These are phyloP conservation scores for Mormyrus lacerda DNA, from an alignment of 2,113 vertebrate species.

Conservation along the genomic window DNA sequence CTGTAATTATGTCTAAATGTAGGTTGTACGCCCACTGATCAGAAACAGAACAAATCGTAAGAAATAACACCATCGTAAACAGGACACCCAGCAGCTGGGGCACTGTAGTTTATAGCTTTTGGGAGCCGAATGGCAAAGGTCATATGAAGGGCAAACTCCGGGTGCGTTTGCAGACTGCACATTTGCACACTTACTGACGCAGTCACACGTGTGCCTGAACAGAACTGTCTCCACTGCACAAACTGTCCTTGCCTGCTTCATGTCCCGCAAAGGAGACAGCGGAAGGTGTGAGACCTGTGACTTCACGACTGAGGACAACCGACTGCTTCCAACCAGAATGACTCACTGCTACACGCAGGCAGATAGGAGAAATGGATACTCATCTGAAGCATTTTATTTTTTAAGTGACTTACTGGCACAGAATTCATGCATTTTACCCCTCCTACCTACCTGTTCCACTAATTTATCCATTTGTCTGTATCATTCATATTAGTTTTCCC, in stretches of 20 bases:
- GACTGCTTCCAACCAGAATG: not conserved
- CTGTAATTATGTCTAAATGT: not conserved
- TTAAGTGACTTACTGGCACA: not conserved
- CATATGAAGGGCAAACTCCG: not conserved
- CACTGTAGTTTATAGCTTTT: not conserved
- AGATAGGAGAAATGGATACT: not conserved
- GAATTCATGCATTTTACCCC: not conserved
- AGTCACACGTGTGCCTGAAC: not conserved
- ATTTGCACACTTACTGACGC: not conserved
- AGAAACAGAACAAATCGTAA: not conserved
- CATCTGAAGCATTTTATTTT: not conserved
- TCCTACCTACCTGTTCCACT: not conserved
- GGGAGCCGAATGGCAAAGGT: not conserved
- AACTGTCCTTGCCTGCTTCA: not conserved
- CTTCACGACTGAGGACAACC: not conserved
- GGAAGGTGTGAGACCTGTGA: not conserved
- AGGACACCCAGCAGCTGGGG: not conserved
- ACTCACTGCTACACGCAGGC: not conserved
- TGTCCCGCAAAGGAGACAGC: not conserved
- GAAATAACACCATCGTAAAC: not conserved
- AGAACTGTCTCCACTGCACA: not conserved
- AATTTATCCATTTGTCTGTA: not conserved
- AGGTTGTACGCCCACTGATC: not conserved
- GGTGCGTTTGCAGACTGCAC: not conserved
- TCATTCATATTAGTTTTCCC: not conserved